Percentiles rank a stretch among this genome's conserved stretches.
Conservation (phyloP, 1,140 invertebrate species). For the Arctopsyche grandis region DNA sequence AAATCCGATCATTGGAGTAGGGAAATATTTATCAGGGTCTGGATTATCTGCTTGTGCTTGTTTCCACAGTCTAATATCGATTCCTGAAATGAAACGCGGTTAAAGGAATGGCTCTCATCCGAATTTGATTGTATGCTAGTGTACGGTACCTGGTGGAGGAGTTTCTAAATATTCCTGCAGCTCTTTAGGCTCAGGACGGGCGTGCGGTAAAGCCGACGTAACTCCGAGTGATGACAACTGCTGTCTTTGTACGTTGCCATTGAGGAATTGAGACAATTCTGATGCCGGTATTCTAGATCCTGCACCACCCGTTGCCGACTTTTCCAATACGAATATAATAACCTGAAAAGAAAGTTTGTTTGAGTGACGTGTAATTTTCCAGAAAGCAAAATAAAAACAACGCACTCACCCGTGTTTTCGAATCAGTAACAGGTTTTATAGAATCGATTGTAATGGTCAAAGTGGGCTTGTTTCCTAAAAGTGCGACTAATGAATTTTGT, state of each 20-base stretch:
- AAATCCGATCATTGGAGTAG: conserved; percentile 93
- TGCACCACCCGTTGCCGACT: conserved; percentile 71
- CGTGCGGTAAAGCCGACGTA: conserved; percentile 70
- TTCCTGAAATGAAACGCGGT: conserved; percentile 71
- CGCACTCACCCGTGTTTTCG: conserved; percentile 79
- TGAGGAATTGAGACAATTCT: conserved; percentile 76
- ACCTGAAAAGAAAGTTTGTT: conserved; percentile 55
- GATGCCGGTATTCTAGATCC: conserved; percentile 76
- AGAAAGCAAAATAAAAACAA: conserved; percentile 7
- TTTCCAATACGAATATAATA: conserved; percentile 83
- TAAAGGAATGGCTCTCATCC: too few species aligned
- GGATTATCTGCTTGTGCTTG: conserved; percentile 95
- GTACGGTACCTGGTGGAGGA: conserved; percentile 84
- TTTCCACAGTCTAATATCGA: conserved; percentile 84
- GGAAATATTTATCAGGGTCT: conserved; percentile 87
- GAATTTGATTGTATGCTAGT: too few species aligned
- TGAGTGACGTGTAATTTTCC: too few species aligned
- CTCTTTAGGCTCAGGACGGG: conserved; percentile 76
- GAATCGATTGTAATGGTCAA: conserved; percentile 81
- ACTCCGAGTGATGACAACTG: conserved; percentile 77
- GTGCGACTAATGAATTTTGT: conserved; percentile 72
- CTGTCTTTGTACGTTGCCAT: conserved; percentile 74
- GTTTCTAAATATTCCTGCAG: conserved; percentile 90
- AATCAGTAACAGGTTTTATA: conserved; percentile 78
- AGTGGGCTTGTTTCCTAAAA: conserved; percentile 87